phyloP scores from a whole-genome alignment of 2,113 vertebrate genomes.

The Erythrocercus mccallii region DNA sequence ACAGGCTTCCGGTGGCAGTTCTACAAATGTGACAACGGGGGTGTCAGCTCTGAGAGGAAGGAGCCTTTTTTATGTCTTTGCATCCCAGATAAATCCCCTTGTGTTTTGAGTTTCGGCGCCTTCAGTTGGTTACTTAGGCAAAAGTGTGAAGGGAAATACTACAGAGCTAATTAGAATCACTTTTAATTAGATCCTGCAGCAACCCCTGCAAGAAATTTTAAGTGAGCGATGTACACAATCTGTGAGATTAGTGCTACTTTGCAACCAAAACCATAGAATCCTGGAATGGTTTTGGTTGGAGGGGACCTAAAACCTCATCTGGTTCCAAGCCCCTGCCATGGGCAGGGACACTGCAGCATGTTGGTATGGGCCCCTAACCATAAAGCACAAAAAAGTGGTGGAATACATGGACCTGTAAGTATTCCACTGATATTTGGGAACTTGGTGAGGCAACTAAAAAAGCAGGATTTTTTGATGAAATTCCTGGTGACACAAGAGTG shows the following conservation, averaged over 20 bases:
- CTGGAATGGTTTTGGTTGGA: background rate
- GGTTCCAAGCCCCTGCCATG: background rate
- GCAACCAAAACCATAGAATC: background rate
- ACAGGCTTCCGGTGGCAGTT: background rate
- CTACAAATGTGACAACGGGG: background rate
- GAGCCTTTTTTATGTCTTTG: background rate
- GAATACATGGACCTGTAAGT: background rate
- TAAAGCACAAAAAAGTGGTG: background rate
- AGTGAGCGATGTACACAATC: rapidly evolving
- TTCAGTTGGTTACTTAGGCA: constrained; percentile 48
- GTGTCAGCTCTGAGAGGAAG: background rate
- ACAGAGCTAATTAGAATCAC: constrained; percentile 25
- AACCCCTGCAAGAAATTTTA: background rate
- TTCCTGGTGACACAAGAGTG: background rate
- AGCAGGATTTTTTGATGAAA: background rate
- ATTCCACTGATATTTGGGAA: background rate
- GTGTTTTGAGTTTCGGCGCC: background rate
- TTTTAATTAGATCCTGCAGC: constrained; percentile 54
- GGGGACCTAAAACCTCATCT: background rate
- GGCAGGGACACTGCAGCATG: background rate
- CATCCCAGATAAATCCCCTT: background rate
- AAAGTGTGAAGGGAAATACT: constrained; percentile 54
- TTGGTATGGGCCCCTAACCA: background rate
- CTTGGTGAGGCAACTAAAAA: background rate
- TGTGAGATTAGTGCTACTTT: background rate